A percentile compares a stretch with the other conserved stretches of the same genome.
Conservation (phyloP, 2,113 vertebrate species). For the Pardalotus punctatus region DNA sequence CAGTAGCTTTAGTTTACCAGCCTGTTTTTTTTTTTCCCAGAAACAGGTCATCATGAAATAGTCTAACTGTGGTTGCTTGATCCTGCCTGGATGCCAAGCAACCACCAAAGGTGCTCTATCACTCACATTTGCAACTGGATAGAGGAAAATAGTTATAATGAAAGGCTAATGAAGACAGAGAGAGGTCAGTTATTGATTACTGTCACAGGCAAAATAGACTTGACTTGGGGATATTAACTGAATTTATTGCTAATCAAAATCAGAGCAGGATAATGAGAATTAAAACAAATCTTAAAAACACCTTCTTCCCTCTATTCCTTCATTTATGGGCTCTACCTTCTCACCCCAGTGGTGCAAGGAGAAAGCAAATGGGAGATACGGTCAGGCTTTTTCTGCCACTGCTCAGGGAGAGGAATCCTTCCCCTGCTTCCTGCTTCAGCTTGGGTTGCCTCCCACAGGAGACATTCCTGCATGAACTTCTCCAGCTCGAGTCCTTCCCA, state of each 20-base stretch:
- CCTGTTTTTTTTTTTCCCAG: accelerated
- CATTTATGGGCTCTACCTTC: not conserved
- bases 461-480: not conserved
- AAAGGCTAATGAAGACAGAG: not conserved
- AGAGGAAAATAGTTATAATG: not conserved
- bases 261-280: not conserved
- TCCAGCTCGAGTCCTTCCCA: not conserved
- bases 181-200: not conserved
- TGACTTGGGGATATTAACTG: not conserved
- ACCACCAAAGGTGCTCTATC: not conserved
- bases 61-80: not conserved
- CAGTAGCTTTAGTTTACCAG: not conserved
- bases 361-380: not conserved
- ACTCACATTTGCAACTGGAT: not conserved
- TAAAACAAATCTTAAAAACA: not conserved
- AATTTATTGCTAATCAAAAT: not conserved
- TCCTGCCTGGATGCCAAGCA: not conserved
- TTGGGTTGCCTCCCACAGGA: not conserved
- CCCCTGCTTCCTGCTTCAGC: not conserved
- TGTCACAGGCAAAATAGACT: not conserved
- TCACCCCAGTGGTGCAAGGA: not conserved
- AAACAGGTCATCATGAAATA: not conserved
- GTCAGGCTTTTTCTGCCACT: not conserved
- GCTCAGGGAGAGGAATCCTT: not conserved
- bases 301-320: not conserved